Percentiles rank a stretch among this genome's conserved stretches.
phyloP scores from a whole-genome alignment of 2,888 invertebrate genomes.

The Lypha dubia region DNA sequence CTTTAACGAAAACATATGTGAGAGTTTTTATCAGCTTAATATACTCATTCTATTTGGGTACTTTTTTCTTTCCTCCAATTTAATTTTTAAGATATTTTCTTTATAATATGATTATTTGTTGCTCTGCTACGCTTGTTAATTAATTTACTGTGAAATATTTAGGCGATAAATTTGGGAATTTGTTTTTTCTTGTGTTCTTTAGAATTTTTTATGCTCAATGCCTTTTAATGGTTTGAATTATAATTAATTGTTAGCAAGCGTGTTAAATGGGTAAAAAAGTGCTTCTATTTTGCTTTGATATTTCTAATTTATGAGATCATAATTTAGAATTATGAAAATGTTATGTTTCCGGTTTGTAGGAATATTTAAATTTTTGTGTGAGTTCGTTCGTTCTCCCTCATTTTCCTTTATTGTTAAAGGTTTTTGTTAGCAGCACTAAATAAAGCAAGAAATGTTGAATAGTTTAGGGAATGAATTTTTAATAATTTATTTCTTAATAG shows the following conservation, averaged over 20 bases:
- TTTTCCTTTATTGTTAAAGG: not conserved
- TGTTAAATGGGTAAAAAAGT: slow-evolving; percentile 67
- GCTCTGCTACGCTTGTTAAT: slow-evolving; percentile 76
- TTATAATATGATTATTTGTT: slow-evolving; percentile 40
- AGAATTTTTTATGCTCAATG: slow-evolving; percentile 26
- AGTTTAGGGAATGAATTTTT: not conserved
- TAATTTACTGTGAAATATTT: slow-evolving; percentile 81
- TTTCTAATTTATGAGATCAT: slow-evolving; percentile 70
- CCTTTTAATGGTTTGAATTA: slow-evolving; percentile 53
- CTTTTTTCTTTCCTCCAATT: slow-evolving; percentile 5
- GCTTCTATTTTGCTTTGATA: slow-evolving; percentile 44
- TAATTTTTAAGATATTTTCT: slow-evolving; percentile 25
- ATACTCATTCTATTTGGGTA: slow-evolving; percentile 15
- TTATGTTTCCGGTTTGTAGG: slow-evolving; percentile 59
- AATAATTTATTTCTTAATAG: not conserved
- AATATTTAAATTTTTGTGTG: slow-evolving; percentile 5
- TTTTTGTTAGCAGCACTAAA: not conserved
- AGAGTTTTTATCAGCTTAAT: slow-evolving; percentile 37
- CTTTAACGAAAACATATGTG: slow-evolving; percentile 47
- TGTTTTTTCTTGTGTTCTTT: slow-evolving; percentile 37
- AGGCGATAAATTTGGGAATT: slow-evolving; percentile 69
- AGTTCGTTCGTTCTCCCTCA: not conserved
- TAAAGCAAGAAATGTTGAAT: not conserved
- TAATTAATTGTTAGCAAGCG: slow-evolving; percentile 70
- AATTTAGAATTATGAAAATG: slow-evolving; percentile 70